Percentiles rank a stretch among this genome's conserved stretches.
These are phyloP conservation scores for Embidobia sp. DNA, from an alignment of 2,888 invertebrate species.

Conservation along the genomic window DNA sequence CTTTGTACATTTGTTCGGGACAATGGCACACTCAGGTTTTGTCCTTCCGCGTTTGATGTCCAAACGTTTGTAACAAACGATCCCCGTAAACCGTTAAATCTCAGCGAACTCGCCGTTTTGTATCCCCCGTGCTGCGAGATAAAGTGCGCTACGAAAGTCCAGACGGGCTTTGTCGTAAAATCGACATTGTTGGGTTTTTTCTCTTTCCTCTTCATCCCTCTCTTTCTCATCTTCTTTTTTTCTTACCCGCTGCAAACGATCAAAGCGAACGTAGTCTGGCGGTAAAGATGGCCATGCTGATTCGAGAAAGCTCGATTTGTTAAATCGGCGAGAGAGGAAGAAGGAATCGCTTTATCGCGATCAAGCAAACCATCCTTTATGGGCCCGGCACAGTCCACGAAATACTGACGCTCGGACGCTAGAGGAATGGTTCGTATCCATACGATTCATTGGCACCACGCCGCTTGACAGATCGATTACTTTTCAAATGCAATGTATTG, in stretches of 20 bases:
- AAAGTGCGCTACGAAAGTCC: constrained; percentile 46
- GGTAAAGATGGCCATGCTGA: constrained; percentile 58
- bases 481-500: constrained; percentile 68
- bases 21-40: constrained; percentile 54
- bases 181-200: constrained; percentile 28
- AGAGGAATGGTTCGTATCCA: constrained; percentile 34
- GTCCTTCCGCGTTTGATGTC: constrained; percentile 53
- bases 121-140: constrained; percentile 50
- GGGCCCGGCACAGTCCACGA: constrained; percentile 36
- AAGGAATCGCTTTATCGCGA: constrained; percentile 74
- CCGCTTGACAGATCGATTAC: constrained; percentile 76
- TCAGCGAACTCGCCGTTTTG: constrained; percentile 34
- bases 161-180: constrained; percentile 36
- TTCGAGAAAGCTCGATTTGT: constrained; percentile 56
- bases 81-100: constrained; percentile 52
- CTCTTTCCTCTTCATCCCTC: background rate
- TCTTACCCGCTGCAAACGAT: constrained; percentile 17
- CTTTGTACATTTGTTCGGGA: constrained; percentile 47
- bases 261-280: constrained; percentile 34
- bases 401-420: constrained; percentile 19
- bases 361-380: constrained; percentile 73
- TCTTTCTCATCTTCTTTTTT: background rate
- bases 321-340: constrained; percentile 58
- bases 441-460: constrained; percentile 75
- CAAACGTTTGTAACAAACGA: constrained; percentile 51